These are phyloP conservation scores for Apeltes quadracus DNA, from an alignment of 2,113 vertebrate species.

Conservation along the genomic window DNA sequence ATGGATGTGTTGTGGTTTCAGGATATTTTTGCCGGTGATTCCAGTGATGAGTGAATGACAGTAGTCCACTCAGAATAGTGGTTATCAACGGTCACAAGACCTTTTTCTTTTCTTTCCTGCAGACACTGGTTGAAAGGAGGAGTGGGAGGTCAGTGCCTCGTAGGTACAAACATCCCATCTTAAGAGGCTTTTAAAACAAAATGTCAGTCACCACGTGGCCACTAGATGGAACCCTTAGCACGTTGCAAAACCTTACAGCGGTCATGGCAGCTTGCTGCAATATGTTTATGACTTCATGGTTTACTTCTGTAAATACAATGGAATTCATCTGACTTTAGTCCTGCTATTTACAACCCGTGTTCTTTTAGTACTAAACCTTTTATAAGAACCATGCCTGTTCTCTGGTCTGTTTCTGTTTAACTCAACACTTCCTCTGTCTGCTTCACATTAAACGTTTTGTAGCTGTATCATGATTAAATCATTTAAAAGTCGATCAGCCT, in stretches of 20 bases:
- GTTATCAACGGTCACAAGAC: background rate
- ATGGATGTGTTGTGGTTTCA: too few relatives aligned
- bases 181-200: background rate
- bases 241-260: background rate
- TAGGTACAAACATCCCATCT: background rate
- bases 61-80: too few relatives aligned
- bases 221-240: constrained; percentile 43
- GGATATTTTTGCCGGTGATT: too few relatives aligned
- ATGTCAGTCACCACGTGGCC: background rate
- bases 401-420: background rate
- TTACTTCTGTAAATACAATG: background rate
- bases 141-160: background rate
- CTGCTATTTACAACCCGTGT: background rate
- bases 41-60: too few relatives aligned
- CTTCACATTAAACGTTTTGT: background rate
- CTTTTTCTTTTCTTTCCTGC: background rate
- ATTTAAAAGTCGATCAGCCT: background rate
- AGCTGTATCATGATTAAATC: background rate
- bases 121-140: too few relatives aligned
- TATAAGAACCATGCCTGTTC: background rate
- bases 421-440: background rate
- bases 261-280: background rate
- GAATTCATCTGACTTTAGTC: background rate
- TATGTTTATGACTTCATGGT: background rate
- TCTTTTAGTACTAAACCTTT: background rate